Conservation (phyloP, 1,140 invertebrate genomes). For the Atopsyche davidsoni region DNA sequence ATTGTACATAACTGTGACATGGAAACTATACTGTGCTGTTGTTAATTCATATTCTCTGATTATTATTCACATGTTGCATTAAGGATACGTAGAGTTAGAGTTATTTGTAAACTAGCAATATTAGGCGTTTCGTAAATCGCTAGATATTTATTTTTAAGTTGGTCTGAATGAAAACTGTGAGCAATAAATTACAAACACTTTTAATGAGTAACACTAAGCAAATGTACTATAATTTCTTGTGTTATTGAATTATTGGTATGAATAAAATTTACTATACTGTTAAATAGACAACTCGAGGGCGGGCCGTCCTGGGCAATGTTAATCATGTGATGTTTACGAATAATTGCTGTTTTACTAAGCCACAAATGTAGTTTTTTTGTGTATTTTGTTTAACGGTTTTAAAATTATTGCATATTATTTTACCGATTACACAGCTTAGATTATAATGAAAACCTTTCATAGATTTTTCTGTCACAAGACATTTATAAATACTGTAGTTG, state of each 20-base stretch:
- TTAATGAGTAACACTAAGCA: slow-evolving; percentile 21
- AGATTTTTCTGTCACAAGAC: background rate
- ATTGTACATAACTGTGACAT: slow-evolving; percentile 20
- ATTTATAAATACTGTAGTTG: slow-evolving; percentile 5
- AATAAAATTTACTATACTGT: slow-evolving; percentile 29
- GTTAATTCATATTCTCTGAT: slow-evolving; percentile 23
- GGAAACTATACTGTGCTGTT: slow-evolving; percentile 20
- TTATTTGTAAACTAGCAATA: slow-evolving; percentile 31
- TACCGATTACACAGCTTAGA: background rate
- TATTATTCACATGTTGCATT: slow-evolving; percentile 27
- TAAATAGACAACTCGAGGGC: slow-evolving; percentile 19
- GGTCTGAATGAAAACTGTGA: slow-evolving; percentile 25
- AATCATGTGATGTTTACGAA: slow-evolving; percentile 29
- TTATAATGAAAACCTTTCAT: background rate
- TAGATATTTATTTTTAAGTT: slow-evolving; percentile 29
- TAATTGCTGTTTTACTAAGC: slow-evolving; percentile 19
- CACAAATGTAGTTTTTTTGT: slow-evolving; percentile 3
- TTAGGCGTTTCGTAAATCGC: slow-evolving; percentile 30
- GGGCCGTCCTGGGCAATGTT: slow-evolving; percentile 22
- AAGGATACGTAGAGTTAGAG: slow-evolving; percentile 14
- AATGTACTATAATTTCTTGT: slow-evolving; percentile 24
- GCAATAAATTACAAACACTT: slow-evolving; percentile 27
- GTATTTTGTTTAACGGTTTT: slow-evolving; percentile 5
- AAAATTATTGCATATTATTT: background rate
- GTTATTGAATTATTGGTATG: slow-evolving; percentile 24